Percentiles rank a stretch among this genome's conserved stretches.
Conservation (phyloP, 2,888 invertebrate species). For the Epistrophe grossulariae region DNA sequence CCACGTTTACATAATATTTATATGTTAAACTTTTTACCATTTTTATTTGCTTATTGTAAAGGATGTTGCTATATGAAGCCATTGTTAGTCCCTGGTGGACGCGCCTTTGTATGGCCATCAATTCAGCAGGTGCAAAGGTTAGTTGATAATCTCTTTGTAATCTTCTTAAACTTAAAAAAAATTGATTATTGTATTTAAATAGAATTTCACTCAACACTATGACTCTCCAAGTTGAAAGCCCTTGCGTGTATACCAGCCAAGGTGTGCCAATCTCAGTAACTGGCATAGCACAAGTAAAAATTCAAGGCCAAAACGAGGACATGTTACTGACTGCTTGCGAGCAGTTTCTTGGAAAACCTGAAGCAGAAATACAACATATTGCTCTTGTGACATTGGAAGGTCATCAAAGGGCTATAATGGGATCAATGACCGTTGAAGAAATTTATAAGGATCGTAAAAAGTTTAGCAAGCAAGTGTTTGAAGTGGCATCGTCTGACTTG, state of each 20-base stretch:
- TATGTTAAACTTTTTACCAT: neutral
- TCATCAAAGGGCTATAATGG: constrained; percentile 98
- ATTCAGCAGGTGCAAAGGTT: constrained; percentile 93
- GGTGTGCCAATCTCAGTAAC: constrained; percentile 99
- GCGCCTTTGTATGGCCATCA: constrained; percentile 98
- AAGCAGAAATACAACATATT: constrained; percentile 94
- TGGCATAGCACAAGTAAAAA: constrained; percentile 97
- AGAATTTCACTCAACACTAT: constrained; percentile 98
- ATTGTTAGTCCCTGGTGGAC: constrained; percentile 95
- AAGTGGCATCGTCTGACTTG: constrained; percentile 96
- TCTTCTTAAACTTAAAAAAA: neutral
- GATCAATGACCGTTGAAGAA: constrained; percentile 98
- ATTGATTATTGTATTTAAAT: constrained; percentile 72
- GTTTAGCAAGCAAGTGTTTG: constrained; percentile 97
- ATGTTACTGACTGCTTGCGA: constrained; percentile 94
- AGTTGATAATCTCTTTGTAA: neutral
- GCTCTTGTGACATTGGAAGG: constrained; percentile 96
- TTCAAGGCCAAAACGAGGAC: constrained; percentile 90
- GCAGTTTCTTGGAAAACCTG: constrained; percentile 95
- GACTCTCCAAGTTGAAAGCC: constrained; percentile 98
- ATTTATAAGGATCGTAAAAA: constrained; percentile 98
- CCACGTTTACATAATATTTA: too few species aligned
- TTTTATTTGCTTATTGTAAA: constrained; percentile 81
- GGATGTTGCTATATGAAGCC: constrained; percentile 98
- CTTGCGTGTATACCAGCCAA: constrained; percentile 97